Evolutionary conservation across 2,888 invertebrate species (phyloP).

Genomic region (Serrognathus titanus): DNA sequence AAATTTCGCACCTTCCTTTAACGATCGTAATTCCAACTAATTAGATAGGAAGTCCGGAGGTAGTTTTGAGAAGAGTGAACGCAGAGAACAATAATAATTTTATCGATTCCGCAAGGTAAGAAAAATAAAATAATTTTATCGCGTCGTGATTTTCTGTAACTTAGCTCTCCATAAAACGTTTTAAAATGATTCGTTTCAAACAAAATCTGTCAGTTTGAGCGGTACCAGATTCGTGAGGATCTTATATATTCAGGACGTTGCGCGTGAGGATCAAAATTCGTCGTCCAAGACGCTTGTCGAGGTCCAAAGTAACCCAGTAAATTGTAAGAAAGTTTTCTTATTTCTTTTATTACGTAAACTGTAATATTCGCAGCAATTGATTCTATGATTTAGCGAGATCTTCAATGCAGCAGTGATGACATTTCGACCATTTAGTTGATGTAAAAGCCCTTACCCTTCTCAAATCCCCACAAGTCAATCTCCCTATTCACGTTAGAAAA

Average conservation of each 20-base stretch:
- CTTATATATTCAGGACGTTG: not conserved
- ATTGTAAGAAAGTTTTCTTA: not conserved
- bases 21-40: too few relatives aligned
- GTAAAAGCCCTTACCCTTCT: not conserved
- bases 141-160: too few relatives aligned
- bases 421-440: conserved; percentile 16
- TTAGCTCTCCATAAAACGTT: too few relatives aligned
- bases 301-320: not conserved
- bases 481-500: not conserved
- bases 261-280: not conserved
- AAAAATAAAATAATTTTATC: too few relatives aligned
- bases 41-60: too few relatives aligned
- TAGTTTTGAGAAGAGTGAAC: too few relatives aligned
- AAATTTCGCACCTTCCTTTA: too few relatives aligned
- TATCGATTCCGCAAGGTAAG: too few relatives aligned
- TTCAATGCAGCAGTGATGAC: conserved; percentile 42
- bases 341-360: not conserved
- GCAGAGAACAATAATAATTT: too few relatives aligned
- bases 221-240: not conserved
- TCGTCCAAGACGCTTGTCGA: not conserved
- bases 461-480: not conserved
- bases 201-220: too few relatives aligned
- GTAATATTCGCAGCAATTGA: not conserved
- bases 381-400: conserved; percentile 2
- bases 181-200: too few relatives aligned